Evolutionary conservation across 2,797 vertebrate species (phyloP).

Genomic region (Spheniscus humboldti): DNA sequence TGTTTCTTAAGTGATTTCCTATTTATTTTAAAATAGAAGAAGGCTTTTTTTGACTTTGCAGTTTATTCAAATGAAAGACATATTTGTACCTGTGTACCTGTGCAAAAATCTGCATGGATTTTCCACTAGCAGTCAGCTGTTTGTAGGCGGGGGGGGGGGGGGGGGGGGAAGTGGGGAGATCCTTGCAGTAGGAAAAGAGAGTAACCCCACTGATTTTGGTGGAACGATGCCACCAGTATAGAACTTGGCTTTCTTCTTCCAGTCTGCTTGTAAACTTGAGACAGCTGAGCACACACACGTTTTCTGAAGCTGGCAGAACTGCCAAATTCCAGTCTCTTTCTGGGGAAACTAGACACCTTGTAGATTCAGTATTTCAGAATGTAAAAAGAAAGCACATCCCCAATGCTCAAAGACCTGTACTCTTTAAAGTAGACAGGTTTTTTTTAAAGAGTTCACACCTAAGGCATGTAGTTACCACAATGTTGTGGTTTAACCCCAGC

Average conservation of each 20-base stretch:
- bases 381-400: neutral
- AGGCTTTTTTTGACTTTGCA: neutral
- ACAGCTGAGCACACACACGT: neutral
- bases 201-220: neutral
- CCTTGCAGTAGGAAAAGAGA: neutral
- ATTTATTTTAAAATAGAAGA: neutral
- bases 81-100: neutral
- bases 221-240: neutral
- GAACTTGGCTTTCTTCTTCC: neutral
- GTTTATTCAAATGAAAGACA: neutral
- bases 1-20: neutral
- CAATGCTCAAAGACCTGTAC: neutral
- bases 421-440: neutral
- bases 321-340: neutral
- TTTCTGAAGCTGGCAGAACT: neutral
- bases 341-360: neutral
- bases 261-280: neutral
- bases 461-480: neutral
- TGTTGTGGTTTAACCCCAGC: too few species aligned
- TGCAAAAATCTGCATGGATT: neutral
- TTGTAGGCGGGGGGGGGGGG: neutral
- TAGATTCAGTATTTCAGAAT: neutral
- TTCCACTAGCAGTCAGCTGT: neutral
- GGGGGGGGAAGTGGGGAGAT: neutral
- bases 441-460: neutral